These are phyloP conservation scores for Vespertilio murinus DNA, from an alignment of 2,797 vertebrate species.

Conservation along the genomic window DNA sequence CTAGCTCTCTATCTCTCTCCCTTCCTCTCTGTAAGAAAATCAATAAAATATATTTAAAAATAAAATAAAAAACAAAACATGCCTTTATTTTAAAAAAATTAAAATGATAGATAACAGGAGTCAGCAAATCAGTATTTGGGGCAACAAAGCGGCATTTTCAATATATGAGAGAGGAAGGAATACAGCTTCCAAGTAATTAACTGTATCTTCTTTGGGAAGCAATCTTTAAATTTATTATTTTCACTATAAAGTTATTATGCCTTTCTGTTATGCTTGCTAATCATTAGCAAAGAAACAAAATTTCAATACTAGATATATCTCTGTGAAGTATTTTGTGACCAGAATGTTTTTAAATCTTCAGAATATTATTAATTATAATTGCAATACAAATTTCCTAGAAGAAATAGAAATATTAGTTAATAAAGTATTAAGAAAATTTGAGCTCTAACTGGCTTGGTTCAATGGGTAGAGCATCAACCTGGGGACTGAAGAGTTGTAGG, in stretches of 20 bases:
- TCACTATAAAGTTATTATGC: slow-evolving; percentile 68
- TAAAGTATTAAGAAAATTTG: not conserved
- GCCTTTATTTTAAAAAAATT: slow-evolving; percentile 65
- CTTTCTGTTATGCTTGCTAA: slow-evolving; percentile 12
- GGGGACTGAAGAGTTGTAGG: too few relatives aligned
- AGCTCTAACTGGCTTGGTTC: not conserved
- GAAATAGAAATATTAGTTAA: not conserved
- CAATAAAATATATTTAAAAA: too few relatives aligned
- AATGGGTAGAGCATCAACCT: too few relatives aligned
- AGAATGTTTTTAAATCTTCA: not conserved
- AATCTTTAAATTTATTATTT: slow-evolving; percentile 68
- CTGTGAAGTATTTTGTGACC: not conserved
- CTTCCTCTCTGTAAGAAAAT: too few relatives aligned
- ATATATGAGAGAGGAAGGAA: slow-evolving; percentile 76
- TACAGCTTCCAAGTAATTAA: slow-evolving; percentile 66
- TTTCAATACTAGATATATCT: not conserved
- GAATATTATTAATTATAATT: slow-evolving; percentile 41
- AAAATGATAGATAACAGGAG: slow-evolving; percentile 75
- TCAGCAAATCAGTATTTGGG: slow-evolving; percentile 75
- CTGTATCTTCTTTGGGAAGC: slow-evolving; percentile 23
- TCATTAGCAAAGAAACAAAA: slow-evolving; percentile 16
- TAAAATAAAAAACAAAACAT: too few relatives aligned
- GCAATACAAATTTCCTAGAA: not conserved
- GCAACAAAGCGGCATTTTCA: slow-evolving; percentile 69
- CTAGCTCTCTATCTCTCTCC: too few relatives aligned